Percentiles rank a stretch among this genome's conserved stretches.
Evolutionary conservation across 2,113 vertebrate species (phyloP).

Genomic region (Macroglossus sobrinus): DNA sequence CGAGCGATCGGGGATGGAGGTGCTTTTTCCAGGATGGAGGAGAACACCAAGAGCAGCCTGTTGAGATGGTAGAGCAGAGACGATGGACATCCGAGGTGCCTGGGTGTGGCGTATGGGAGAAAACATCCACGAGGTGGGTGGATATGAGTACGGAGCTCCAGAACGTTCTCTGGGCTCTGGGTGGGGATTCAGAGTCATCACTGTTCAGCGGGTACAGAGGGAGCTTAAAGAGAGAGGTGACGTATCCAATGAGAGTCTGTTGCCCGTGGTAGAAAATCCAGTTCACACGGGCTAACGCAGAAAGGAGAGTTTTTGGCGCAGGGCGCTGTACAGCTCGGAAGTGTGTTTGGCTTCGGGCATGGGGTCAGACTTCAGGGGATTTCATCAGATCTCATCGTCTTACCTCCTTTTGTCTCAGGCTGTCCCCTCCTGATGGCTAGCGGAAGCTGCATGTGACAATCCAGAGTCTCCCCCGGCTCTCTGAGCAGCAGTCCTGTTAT

Average conservation of each 20-base stretch:
- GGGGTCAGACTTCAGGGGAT: not conserved
- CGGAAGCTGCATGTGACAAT: not conserved
- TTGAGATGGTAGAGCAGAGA: not conserved
- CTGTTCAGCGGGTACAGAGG: not conserved
- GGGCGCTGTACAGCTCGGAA: not conserved
- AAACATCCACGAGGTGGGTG: not conserved
- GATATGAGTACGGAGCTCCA: not conserved
- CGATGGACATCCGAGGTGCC: not conserved
- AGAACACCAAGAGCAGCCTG: not conserved
- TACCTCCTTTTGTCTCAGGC: not conserved
- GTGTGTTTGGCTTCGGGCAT: not conserved
- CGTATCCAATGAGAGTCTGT: not conserved
- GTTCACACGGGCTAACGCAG: not conserved
- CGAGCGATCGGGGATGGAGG: not conserved
- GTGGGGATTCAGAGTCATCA: not conserved
- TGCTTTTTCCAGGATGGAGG: not conserved
- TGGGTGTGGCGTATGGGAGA: not conserved
- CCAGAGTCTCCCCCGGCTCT: not conserved
- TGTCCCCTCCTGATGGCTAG: accelerated
- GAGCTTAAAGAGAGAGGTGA: not conserved
- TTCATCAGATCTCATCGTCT: not conserved
- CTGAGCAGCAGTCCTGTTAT: not conserved
- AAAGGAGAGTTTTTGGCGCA: not conserved
- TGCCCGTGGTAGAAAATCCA: not conserved
- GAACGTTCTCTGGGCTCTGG: not conserved